phyloP scores from a whole-genome alignment of 2,888 invertebrate genomes.

The Lordiphosa fenestrarum region DNA sequence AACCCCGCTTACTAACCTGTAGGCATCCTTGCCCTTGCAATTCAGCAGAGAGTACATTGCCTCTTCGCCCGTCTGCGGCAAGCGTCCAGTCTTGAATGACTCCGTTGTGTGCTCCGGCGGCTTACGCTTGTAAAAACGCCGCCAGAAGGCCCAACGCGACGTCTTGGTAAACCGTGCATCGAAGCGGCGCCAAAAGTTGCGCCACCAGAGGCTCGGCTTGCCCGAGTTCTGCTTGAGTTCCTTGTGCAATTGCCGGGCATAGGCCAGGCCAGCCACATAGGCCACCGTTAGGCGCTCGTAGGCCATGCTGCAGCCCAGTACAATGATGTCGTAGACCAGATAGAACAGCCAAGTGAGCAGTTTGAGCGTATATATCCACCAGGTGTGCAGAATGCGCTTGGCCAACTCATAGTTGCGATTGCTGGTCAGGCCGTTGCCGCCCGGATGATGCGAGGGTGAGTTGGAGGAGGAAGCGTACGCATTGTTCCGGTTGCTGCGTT shows the following conservation, averaged over 20 bases:
- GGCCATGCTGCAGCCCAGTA: constrained; percentile 84
- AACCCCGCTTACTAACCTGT: constrained; percentile 83
- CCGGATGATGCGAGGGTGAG: constrained; percentile 45
- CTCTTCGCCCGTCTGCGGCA: constrained; percentile 95
- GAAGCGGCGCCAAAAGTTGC: constrained; percentile 75
- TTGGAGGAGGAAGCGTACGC: constrained; percentile 51
- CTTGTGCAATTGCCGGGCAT: constrained; percentile 71
- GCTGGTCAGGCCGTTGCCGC: constrained; percentile 19
- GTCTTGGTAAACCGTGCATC: constrained; percentile 78
- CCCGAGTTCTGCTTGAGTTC: constrained; percentile 79
- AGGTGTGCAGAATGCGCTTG: constrained; percentile 81
- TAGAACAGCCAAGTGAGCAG: constrained; percentile 89
- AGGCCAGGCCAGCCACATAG: constrained; percentile 64
- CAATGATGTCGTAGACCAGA: constrained; percentile 89
- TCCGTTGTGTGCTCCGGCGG: constrained; percentile 77
- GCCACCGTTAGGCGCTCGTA: constrained; percentile 75
- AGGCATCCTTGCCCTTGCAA: constrained; percentile 97
- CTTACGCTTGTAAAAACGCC: constrained; percentile 79
- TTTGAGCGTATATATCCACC: constrained; percentile 83
- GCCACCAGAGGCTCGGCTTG: constrained; percentile 78
- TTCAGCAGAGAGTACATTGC: constrained; percentile 95
- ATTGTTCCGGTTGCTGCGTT: constrained; percentile 63
- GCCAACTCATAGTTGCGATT: constrained; percentile 82
- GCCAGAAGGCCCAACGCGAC: constrained; percentile 79
- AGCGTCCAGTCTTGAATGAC: constrained; percentile 78